Base-by-base conservation (phyloP, 2,888 invertebrate genomes). In the Eupithecia inturbata region DNA sequence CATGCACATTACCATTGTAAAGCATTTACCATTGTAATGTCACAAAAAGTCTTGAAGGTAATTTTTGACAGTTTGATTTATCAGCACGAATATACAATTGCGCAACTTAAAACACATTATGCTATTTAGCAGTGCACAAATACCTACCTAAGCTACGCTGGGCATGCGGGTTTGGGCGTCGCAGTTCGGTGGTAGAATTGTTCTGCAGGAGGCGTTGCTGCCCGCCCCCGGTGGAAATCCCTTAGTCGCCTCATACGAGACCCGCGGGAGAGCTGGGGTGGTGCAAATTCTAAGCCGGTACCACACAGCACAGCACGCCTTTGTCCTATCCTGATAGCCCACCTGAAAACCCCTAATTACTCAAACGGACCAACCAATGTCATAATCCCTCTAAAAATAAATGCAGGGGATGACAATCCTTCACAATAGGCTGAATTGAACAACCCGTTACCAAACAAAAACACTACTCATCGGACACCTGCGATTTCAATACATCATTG, bases 381-480 rank as follows among this genome's bases (percentile, higher is more conserved):
- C 66, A 28, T 69, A 78, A 79, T n/a, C 67, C 67, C 62, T 39
- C 41, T 70, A 33, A 80, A 70, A 79, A 78, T 79, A 72, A 75
- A 72, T 28, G 33, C 67, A 72, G 26, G 7, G 80, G 83, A 85
- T 87, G 86, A 90, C 88, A 90, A 88, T 87, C 85, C 83, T 70
- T 41, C 72, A 78, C 78, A 88, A 87, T 83, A 80, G 80, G 77
- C 77, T 53, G 57, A 39, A 67, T 60, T 78, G 82, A 57, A 57
- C 82, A 83, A 81, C 83, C 83, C 81, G 84, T 73, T 80, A 77
- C 77, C 83, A 81, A 92, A 91, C 57, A 22, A 91, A 5, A 91
- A 88, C 88, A 88, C 86, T 84, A 89, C 87, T 94, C 94, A 93
- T 86, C 83, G 88, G 88, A 92, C 94, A 94, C 94, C 94, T 94